Base-by-base conservation (phyloP, 2,888 invertebrate genomes). In the Ditula angustiorana region DNA sequence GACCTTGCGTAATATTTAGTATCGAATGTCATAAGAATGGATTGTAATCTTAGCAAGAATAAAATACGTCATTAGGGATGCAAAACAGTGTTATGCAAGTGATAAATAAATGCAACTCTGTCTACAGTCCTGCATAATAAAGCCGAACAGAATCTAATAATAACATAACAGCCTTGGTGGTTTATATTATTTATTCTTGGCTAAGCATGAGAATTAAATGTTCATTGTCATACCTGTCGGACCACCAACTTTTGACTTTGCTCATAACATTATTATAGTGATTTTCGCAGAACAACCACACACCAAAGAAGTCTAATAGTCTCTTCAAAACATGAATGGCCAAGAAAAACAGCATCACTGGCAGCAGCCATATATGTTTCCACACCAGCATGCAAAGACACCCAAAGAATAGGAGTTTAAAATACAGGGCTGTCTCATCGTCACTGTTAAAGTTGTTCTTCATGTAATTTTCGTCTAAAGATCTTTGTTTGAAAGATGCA, bases 311-410 rank as follows among this genome's bases (percentile, higher is more conserved):
- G 72, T 88, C 80, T 74, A 94, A 70, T 71, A 85, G 63, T 80
- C 90, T 87, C 84, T 95, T 86, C 11, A 96, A 76, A 8, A 94
- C 86, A 82, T 96, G 96, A 71, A 96, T 95, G 0, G 95, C 92
- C 61, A 98, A 90, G 5, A 98, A 97, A 71, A 98, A 93, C 1
- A 96, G 94, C 57, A 97, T 92, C 23, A 98, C 93, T 5, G 96
- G 95, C 69, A 97, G 86, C 64, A 97, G 88, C 96, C 98, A 97
- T 57, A 96, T 94, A 78, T 98, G 96, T 75, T 96, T 96, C 96
- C 98, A 98, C 13, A 98, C 93, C 28, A 98, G 93, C 90, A 98
- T 97, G 58, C 96, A 94, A 5, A 96, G 88, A 74, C 98, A 97
- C 1, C 96, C 96, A 93, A 97, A 98, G 71, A 98, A 93, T 10